Evolutionary conservation across 2,113 vertebrate species (phyloP), one percentile per base, ranked within the genome.

Genomic region (Cephalopholis sonnerati): DNA sequence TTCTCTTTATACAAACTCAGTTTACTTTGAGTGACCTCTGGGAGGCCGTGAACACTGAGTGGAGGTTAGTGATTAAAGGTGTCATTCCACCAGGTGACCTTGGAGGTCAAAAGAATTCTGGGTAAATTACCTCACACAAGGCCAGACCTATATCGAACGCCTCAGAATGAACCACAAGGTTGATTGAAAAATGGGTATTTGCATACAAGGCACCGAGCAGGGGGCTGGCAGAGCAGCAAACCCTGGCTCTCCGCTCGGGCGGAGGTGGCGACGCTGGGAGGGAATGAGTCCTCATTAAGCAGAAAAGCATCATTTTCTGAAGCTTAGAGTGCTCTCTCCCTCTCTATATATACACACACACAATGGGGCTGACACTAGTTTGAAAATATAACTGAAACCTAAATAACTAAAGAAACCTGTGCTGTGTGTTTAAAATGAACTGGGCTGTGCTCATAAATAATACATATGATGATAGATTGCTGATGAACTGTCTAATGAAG

Each of bases 401-500:
- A 81, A 90, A 90, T 79, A 86, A 83, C 39, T 68, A 82, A 68
- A 81, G 80, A 79, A 91, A 92, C 74, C 77, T 44, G 41, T 69
- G 82, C 72, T 44, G 54, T 68, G 51, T 85, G 62, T 87, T 85
- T 69, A 55, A 62, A 93, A 84, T 75, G 57, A 94, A 83, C 51
- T 54, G 79, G 64, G 81, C 50, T 77, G 72, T 46, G 66, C 80
- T 92, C 78, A 93, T 94, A 87, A 94, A 95, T 94, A 91, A 93
- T 79, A 88, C 92, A 95, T 91, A 84, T 71, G 74, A 81, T 90
- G 86, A 93, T 89, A 87, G 89, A 92, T 92, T 89, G 85, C 91
- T 93, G 92, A 95, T 94, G 91, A 95, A 90, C 87, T 92, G 86
- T 93, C 85, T 94, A 94, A 95, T 94, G 89, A 94, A 92, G 64